Evolutionary conservation across 2,888 invertebrate species (phyloP).

Genomic region (Ormyrus nitidulus): DNA sequence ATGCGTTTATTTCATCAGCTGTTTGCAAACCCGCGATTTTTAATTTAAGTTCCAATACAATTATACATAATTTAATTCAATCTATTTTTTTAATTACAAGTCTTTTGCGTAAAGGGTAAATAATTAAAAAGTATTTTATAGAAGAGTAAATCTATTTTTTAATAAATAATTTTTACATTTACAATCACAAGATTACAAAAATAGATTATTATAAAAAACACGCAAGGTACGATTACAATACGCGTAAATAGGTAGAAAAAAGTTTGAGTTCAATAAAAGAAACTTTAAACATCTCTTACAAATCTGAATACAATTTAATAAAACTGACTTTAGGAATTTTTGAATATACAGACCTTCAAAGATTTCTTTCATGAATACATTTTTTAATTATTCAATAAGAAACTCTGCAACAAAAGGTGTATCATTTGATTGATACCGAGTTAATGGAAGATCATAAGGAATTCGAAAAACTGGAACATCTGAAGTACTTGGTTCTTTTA

Average conservation of each 20-base stretch:
- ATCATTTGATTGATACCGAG: conserved; percentile 83
- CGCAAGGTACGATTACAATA: no score
- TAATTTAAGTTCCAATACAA: background rate
- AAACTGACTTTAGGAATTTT: no score
- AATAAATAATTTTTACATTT: conserved; percentile 8
- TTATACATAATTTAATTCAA: background rate
- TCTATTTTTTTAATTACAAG: no score
- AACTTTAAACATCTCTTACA: no score
- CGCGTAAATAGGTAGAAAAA: no score
- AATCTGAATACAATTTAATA: no score
- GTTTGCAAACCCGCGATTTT: background rate
- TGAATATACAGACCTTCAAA: background rate
- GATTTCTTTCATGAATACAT: no score
- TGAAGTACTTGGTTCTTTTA: conserved; percentile 68
- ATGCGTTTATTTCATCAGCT: conserved; percentile 8
- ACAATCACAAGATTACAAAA: conserved; percentile 16
- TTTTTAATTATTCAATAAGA: conserved; percentile 65
- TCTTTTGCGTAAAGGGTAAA: background rate
- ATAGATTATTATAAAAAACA: conserved; percentile 27
- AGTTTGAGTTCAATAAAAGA: no score
- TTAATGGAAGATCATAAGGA: conserved; percentile 89
- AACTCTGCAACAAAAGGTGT: conserved; percentile 83
- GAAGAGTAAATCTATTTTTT: background rate
- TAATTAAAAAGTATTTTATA: background rate
- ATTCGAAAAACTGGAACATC: conserved; percentile 78